Conservation (phyloP, 2,888 invertebrate genomes). For the Pachymerium ferrugineum region DNA sequence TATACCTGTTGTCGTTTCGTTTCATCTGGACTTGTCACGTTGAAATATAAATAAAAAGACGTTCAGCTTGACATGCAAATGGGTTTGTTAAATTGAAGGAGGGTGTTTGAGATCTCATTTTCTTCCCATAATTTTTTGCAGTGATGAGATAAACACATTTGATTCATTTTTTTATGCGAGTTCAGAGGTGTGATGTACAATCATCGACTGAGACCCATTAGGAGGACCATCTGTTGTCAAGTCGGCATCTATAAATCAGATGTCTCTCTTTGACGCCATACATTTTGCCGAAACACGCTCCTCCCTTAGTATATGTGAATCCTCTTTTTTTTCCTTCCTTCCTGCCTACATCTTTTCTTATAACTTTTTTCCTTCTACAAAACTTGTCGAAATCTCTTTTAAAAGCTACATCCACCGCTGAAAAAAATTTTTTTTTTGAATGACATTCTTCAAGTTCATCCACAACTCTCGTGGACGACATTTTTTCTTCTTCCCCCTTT, state of each 20-base stretch:
- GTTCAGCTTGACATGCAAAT: not conserved
- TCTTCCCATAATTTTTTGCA: not conserved
- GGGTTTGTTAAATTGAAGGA: not conserved
- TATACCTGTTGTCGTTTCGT: not conserved
- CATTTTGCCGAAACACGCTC: constrained; percentile 5
- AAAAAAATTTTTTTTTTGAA: constrained; percentile 15
- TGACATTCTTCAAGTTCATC: not conserved
- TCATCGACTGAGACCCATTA: constrained; percentile 19
- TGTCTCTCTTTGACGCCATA: constrained; percentile 13
- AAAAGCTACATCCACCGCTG: not conserved
- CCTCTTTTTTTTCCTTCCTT: not conserved
- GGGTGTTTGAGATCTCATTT: not conserved
- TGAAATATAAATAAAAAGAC: not conserved
- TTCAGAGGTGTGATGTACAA: constrained; percentile 24
- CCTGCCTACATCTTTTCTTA: not conserved
- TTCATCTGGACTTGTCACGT: not conserved
- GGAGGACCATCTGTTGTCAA: constrained; percentile 25
- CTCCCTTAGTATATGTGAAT: not conserved
- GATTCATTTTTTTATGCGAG: constrained; percentile 19
- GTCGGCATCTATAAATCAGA: constrained; percentile 25
- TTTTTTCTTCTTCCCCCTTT: not conserved
- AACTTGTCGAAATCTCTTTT: not conserved
- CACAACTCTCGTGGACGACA: not conserved
- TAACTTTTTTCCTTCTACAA: no score
- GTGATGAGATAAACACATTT: not conserved